A percentile compares a stretch with the other conserved stretches of the same genome.
phyloP scores from a whole-genome alignment of 2,113 vertebrate species.

The Tylochromis polylepis region DNA sequence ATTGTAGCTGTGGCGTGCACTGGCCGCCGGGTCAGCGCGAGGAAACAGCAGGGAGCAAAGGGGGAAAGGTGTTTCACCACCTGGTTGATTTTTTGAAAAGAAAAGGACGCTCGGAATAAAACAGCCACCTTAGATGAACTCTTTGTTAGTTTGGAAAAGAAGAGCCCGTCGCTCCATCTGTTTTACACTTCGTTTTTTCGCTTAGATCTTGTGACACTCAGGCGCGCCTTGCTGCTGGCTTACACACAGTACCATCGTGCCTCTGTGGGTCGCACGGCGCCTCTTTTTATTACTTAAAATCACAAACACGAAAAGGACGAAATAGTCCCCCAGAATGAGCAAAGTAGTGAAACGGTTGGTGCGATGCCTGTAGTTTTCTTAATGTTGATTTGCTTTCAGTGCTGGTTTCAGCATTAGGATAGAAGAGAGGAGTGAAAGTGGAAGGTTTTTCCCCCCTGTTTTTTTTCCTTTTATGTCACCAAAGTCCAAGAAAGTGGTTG shows the following conservation, averaged over 20 bases:
- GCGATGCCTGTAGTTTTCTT: background rate
- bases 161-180: background rate
- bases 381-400: background rate
- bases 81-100: background rate
- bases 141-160: background rate
- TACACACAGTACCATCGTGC: background rate
- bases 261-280: background rate
- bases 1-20: background rate
- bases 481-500: background rate
- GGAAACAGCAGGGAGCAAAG: background rate
- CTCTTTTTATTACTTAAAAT: background rate
- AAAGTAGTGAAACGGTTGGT: background rate
- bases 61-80: background rate
- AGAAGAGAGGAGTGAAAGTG: background rate
- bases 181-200: background rate
- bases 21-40: background rate
- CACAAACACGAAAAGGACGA: background rate
- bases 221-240: background rate
- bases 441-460: background rate
- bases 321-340: background rate
- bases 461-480: background rate
- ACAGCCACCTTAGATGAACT: background rate
- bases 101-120: background rate
- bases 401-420: background rate
- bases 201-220: slow-evolving; percentile 2